Conservation (phyloP, 2,113 vertebrate genomes). For the Dicentrarchus labrax region DNA sequence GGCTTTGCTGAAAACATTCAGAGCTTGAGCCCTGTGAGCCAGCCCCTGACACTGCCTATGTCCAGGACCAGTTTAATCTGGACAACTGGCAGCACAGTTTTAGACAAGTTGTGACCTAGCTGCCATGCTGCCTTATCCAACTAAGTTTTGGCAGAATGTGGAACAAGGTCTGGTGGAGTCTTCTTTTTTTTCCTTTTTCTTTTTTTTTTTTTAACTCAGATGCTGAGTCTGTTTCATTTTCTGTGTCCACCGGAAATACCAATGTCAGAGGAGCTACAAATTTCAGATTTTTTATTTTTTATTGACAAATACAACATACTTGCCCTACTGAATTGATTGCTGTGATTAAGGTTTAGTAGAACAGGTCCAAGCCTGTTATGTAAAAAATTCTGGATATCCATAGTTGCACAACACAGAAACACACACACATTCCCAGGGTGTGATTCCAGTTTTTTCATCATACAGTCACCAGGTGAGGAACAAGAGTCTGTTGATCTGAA, state of each 20-base stretch:
- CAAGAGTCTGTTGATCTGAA: accelerated
- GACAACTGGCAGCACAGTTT: not conserved
- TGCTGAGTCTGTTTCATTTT: not conserved
- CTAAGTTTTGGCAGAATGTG: too few species aligned
- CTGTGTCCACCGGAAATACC: not conserved
- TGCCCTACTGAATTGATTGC: not conserved
- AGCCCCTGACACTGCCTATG: too few species aligned
- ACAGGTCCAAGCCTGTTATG: not conserved
- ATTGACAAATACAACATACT: not conserved
- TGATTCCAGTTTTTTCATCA: not conserved
- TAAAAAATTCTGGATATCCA: not conserved
- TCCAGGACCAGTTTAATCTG: too few species aligned
- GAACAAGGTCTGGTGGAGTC: too few species aligned
- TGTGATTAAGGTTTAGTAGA: not conserved
- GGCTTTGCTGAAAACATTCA: too few species aligned
- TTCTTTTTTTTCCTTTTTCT: too few species aligned
- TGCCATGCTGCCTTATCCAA: too few species aligned
- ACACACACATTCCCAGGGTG: too few species aligned
- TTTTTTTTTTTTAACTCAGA: too few species aligned
- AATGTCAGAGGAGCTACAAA: not conserved
- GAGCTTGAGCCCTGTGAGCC: not conserved
- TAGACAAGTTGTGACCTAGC: not conserved
- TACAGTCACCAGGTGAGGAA: not conserved
- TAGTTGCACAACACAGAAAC: not conserved
- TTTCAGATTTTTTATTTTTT: too few species aligned